Base-by-base conservation (phyloP, 64 coral and sea anemone species). In the Platygyra sinensis region DNA sequence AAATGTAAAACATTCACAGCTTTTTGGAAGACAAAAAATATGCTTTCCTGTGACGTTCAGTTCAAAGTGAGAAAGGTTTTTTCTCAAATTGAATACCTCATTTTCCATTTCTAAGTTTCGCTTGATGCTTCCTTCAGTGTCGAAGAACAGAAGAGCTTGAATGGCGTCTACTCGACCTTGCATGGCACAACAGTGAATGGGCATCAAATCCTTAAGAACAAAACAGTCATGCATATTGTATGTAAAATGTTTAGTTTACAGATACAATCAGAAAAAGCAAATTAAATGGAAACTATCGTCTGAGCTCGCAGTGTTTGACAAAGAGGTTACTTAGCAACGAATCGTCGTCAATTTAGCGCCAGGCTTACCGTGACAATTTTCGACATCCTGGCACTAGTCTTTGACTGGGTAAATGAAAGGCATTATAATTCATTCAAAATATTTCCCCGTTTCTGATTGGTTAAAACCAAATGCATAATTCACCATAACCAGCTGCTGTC, bases 121-220 rank as follows among this genome's bases (percentile, higher is more conserved):
- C 63, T 75, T 94, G n/a, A 98, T 89, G 24, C 42, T 91, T 61
- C 54, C 86, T 54, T 86, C 92, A 62, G 89, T 94, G 72, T 98
- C 92, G 38, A 98, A 98, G 86, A 98, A 94, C 11, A 98, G 65
- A 20, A 98, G 25, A 46, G 96, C 89, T 60, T 98, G 83, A 13
- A 98, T 89, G 20, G 96, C 92, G 59, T 98, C 92, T 75, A 98
- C 74, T 19, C 96, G 85, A 59, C 96, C 96, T 73, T 98, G 96
- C 92, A 98, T 98, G 1, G 96, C 96, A 2, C 90, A 91, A 30
- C 96, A 98, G 83, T 98, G 96, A 89, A 98, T 91, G 12, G 96
- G 92, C 96, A 98, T 98, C 72, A 98, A 60, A 71, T 92, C 78
- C 94, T 95, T 28, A 63, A 49, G 36, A 62, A 83, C 19, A 18